Evolutionary conservation across 2,113 vertebrate genomes (phyloP), one percentile per base, ranked within the genome.

Genomic region (Cryptoleucopteryx plumbea): DNA sequence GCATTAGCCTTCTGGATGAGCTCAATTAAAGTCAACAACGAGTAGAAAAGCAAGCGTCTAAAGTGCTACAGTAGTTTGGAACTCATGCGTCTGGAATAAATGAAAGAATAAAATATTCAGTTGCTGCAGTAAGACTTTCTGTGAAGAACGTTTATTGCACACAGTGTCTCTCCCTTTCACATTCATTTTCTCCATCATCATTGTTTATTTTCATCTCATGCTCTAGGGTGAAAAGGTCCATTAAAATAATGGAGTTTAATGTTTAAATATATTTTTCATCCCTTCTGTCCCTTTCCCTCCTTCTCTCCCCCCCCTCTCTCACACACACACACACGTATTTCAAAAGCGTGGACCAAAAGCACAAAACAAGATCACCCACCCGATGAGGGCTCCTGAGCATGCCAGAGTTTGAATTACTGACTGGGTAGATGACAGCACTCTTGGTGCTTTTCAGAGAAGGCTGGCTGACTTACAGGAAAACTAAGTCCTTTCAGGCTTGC

Each of bases 301-400:
- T 27, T 19, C 21, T 62, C 23, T 63, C 20, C 11, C 6, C 6
- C 10, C 4, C 26, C 26, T 27, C 19, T 2, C 19, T 9, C 34
- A 4, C 36, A 5, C 10, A 3, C 9, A 14, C 13, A 19, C 5
- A 4, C 25, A 21, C 1, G 0, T n/a, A 18, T 77, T 75, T 55
- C 23, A 43, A 81, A 59, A 91, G 21, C 27, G 26, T 13, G 32
- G 47, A n/a, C 26, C 56, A 88, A 67, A 66, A 61, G 56, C 66
- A 71, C 73, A 59, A 50, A 68, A 42, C 52, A 63, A 47, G 40
- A 47, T 50, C 68, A 63, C 11, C 45, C 34, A n/a, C 29, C 26
- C 18, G 22, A 23, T 20, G 11, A 62, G 13, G 36, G 22, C 34
- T 77, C 17, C 74, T 77, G 74, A 79, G 67, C 23, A 8, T 72